A percentile compares a stretch with the other conserved stretches of the same genome.
Evolutionary conservation across 2,113 vertebrate genomes (phyloP).

Genomic region (Chionodraco myersi): DNA sequence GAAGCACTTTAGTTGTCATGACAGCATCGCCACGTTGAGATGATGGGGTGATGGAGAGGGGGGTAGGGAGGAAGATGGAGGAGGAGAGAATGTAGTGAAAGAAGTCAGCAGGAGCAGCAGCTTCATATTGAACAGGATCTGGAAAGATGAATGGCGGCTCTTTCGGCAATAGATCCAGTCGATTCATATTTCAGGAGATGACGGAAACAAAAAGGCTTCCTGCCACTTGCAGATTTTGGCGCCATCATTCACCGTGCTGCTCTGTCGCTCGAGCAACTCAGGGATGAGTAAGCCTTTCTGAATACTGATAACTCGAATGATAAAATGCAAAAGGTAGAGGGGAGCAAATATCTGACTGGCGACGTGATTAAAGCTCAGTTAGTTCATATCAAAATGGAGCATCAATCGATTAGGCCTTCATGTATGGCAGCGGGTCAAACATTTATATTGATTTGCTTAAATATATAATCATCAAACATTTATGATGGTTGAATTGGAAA

Average conservation of each 20-base stretch:
- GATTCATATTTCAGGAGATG: conserved; percentile 58
- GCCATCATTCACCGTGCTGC: neutral
- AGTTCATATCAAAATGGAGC: neutral
- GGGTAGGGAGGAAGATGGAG: conserved; percentile 15
- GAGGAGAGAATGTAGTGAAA: conserved; percentile 13
- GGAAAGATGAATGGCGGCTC: conserved; percentile 54
- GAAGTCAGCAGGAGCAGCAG: conserved; percentile 17
- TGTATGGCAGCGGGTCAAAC: neutral
- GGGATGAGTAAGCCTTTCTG: conserved; percentile 6
- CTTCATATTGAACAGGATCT: conserved; percentile 28
- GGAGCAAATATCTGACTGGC: neutral
- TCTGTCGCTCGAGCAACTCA: conserved; percentile 14
- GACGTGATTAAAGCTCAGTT: neutral
- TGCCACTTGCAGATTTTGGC: conserved; percentile 30
- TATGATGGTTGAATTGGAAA: neutral
- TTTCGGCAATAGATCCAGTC: conserved; percentile 51
- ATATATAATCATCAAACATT: neutral
- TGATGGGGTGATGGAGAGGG: conserved; percentile 63
- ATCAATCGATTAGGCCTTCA: neutral
- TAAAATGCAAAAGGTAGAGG: neutral
- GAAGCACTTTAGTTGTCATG: conserved; percentile 80
- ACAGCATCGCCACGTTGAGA: conserved; percentile 61
- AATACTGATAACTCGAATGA: conserved; percentile 13
- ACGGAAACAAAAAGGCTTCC: conserved; percentile 44
- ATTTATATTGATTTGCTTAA: neutral